Conservation (phyloP, 2,113 vertebrate species). For the Struthio camelus region DNA sequence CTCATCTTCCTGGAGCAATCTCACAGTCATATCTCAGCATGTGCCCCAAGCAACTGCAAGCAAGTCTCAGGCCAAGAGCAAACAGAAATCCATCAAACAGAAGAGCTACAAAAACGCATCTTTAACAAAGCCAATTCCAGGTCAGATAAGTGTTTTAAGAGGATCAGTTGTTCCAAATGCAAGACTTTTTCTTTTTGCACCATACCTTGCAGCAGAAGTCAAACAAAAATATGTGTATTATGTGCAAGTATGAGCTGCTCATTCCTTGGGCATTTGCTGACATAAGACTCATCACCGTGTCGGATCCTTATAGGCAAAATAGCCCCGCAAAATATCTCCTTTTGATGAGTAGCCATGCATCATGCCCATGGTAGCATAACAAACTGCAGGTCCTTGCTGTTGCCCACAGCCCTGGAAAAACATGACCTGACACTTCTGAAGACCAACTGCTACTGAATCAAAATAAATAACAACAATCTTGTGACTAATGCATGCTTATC, state of each 20-base stretch:
- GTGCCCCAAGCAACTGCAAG: not conserved
- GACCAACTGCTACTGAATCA: fast-evolving
- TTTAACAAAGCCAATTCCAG: not conserved
- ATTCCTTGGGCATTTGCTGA: too few relatives aligned
- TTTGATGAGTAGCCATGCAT: not conserved
- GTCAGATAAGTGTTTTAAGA: not conserved
- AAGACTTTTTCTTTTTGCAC: not conserved
- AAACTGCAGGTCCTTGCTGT: not conserved
- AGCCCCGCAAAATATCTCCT: not conserved
- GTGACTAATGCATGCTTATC: fast-evolving
- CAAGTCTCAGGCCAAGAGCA: fast-evolving
- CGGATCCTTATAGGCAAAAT: not conserved
- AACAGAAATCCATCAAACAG: not conserved
- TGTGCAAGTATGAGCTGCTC: fast-evolving
- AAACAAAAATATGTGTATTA: fast-evolving
- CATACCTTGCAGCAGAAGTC: not conserved
- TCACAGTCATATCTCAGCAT: fast-evolving
- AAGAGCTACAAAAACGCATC: not conserved
- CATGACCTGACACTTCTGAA: fast-evolving
- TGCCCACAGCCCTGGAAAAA: not conserved
- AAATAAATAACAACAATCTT: fast-evolving
- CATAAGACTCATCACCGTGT: not conserved
- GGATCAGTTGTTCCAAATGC: fast-evolving
- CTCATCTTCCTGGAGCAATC: not conserved
- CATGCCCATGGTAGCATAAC: not conserved